phyloP scores from a whole-genome alignment of 2,797 vertebrate genomes.

The Picus viridis region DNA sequence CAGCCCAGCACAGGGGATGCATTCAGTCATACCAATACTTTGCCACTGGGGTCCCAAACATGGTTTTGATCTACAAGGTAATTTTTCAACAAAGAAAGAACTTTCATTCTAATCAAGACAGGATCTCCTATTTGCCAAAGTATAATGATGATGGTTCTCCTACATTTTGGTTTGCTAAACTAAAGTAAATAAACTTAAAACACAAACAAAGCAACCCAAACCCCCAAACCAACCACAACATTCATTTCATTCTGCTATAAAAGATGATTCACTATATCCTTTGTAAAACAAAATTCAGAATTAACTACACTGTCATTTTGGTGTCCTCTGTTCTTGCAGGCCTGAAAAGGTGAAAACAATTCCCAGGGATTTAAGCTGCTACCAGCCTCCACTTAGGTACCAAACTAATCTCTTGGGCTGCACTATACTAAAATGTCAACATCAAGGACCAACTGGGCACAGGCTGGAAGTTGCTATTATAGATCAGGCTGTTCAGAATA shows the following conservation, averaged over 20 bases:
- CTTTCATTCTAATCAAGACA: background rate
- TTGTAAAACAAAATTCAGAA: background rate
- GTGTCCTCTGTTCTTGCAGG: background rate
- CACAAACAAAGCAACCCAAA: no score
- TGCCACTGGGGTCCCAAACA: background rate
- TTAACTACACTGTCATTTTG: background rate
- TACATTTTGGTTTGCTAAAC: background rate
- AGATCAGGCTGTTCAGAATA: background rate
- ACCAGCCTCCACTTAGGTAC: background rate
- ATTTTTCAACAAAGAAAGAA: background rate
- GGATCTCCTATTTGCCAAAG: background rate
- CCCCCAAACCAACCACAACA: no score
- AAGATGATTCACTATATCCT: background rate
- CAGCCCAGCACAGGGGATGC: background rate
- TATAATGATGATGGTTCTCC: background rate
- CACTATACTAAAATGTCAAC: background rate
- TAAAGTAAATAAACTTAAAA: background rate
- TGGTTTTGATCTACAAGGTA: background rate
- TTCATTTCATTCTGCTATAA: no score
- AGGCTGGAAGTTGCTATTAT: background rate
- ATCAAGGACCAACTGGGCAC: background rate
- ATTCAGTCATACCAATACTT: background rate
- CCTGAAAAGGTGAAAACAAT: background rate
- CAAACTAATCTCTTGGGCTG: background rate
- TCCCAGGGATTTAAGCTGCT: background rate